phyloP scores from a whole-genome alignment of 37 sponge, comb jelly and placozoan genomes.

The Spongilla lacustris region DNA sequence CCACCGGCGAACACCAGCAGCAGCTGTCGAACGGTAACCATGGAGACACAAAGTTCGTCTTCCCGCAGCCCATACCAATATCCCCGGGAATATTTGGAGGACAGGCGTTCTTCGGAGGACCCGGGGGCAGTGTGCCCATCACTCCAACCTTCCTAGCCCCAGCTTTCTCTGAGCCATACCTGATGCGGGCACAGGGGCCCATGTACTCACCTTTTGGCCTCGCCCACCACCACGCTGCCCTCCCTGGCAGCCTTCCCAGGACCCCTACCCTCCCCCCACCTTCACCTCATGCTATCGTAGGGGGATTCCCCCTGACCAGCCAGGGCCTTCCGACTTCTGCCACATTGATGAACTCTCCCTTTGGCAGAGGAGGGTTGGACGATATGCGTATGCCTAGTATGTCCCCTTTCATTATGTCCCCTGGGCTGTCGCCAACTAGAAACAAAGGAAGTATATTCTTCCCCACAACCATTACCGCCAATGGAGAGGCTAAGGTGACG shows the following conservation, averaged over 20 bases:
- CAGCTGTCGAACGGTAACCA: not conserved
- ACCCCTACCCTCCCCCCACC: slow-evolving; percentile 92
- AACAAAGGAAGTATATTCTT: slow-evolving; percentile 65
- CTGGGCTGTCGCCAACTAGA: slow-evolving; percentile 46
- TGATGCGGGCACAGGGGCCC: slow-evolving; percentile 40
- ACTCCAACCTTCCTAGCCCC: slow-evolving; percentile 74
- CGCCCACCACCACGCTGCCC: slow-evolving; percentile 33
- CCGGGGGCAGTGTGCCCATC: slow-evolving; percentile 53
- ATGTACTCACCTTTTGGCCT: slow-evolving; percentile 73
- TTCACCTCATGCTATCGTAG: slow-evolving; percentile 78
- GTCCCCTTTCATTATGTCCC: slow-evolving; percentile 69
- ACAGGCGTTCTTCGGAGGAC: slow-evolving; percentile 53
- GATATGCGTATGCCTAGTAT: slow-evolving; percentile 46
- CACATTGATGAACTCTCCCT: slow-evolving; percentile 55
- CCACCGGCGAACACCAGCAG: slow-evolving; percentile 19
- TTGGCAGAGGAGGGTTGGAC: slow-evolving; percentile 48
- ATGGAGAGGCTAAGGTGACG: slow-evolving; percentile 66
- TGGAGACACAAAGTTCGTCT: slow-evolving; percentile 35
- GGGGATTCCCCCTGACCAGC: slow-evolving; percentile 58
- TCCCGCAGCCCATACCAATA: slow-evolving; percentile 61
- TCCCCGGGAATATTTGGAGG: slow-evolving; percentile 59
- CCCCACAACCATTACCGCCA: slow-evolving; percentile 67
- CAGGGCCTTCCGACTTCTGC: slow-evolving; percentile 57
- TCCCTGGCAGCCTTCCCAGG: slow-evolving; percentile 70
- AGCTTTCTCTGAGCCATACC: slow-evolving; percentile 37